These are phyloP conservation scores for Poeciliopsis retropinna DNA, from an alignment of 2,113 vertebrate genomes.

Conservation along the genomic window DNA sequence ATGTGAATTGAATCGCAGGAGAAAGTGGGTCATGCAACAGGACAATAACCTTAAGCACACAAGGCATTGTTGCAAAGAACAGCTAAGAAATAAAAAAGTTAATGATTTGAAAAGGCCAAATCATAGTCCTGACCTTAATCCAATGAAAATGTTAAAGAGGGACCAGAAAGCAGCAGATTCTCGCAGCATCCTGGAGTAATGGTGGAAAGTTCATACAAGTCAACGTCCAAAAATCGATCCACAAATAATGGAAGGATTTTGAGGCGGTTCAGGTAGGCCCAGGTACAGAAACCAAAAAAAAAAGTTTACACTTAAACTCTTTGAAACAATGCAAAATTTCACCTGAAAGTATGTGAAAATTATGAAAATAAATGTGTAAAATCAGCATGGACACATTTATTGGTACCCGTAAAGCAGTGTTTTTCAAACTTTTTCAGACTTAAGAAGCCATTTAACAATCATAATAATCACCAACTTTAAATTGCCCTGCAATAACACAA, in stretches of 20 bases:
- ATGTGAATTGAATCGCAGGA: constrained; percentile 1
- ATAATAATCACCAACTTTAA: no score
- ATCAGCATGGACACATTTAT: background rate
- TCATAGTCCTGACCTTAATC: constrained; percentile 5
- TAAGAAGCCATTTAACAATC: no score
- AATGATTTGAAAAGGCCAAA: constrained; percentile 4
- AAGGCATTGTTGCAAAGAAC: background rate
- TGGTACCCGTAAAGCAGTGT: background rate
- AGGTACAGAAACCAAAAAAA: background rate
- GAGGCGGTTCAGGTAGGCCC: background rate
- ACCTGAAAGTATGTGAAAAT: no score
- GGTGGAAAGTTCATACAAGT: background rate
- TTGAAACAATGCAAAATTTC: no score
- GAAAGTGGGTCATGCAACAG: constrained; percentile 8
- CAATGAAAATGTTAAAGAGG: constrained; percentile 1
- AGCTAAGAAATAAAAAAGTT: background rate
- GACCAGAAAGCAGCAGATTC: background rate
- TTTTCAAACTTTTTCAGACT: no score
- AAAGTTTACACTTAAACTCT: no score
- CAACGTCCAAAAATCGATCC: background rate
- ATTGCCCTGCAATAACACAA: no score
- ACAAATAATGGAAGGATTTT: background rate
- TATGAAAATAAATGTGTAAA: background rate
- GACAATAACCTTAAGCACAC: constrained; percentile 4
- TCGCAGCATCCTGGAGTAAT: background rate